Conservation (phyloP, 2,888 invertebrate genomes). For the Gnatocerus cornutus region DNA sequence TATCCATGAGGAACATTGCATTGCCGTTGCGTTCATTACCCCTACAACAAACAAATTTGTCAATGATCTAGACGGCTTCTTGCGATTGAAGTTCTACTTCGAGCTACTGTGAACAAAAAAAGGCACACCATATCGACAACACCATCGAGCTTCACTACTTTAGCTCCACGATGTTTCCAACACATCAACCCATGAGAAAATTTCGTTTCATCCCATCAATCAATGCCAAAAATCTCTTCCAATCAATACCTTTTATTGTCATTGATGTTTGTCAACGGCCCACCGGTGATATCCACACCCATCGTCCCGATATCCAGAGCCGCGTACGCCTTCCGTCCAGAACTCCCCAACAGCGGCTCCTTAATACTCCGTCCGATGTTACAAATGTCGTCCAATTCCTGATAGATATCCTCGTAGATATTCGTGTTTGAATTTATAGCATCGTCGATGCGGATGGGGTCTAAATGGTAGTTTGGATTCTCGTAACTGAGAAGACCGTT, state of each 20-base stretch:
- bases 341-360: constrained; percentile 70
- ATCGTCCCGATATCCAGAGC: constrained; percentile 80
- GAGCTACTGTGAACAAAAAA: constrained; percentile 20
- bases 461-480: constrained; percentile 92
- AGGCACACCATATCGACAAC: constrained; percentile 48
- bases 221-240: constrained; percentile 13
- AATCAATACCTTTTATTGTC: constrained; percentile 72
- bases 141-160: constrained; percentile 8
- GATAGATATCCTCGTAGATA: constrained; percentile 73
- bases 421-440: constrained; percentile 80
- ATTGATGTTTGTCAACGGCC: constrained; percentile 72
- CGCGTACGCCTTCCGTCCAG: constrained; percentile 78
- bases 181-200: constrained; percentile 32
- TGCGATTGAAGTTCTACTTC: constrained; percentile 17
- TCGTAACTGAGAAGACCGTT: constrained; percentile 93
- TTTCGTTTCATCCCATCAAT: constrained; percentile 39
- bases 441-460: constrained; percentile 84
- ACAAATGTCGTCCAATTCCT: constrained; percentile 76
- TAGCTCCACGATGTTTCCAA: constrained; percentile 4
- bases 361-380: constrained; percentile 74
- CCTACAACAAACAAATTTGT: constrained; percentile 60
- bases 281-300: constrained; percentile 80
- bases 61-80: constrained; percentile 23
- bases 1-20: constrained; percentile 55
- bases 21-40: constrained; percentile 63